These are phyloP conservation scores for Paramuricea clavata DNA, from an alignment of 92 coral and sea anemone species.

Conservation along the genomic window DNA sequence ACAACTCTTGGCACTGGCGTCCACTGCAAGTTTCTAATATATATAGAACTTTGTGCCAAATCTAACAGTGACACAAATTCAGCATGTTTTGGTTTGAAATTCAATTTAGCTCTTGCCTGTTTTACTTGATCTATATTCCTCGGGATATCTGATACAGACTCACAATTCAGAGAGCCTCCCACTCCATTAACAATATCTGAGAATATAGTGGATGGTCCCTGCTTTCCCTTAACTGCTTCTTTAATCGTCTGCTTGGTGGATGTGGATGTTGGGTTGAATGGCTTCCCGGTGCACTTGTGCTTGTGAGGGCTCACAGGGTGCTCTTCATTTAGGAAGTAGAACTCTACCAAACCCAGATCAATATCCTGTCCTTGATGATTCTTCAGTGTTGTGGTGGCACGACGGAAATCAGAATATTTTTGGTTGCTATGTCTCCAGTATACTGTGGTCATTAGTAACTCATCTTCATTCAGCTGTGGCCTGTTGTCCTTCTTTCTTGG, in stretches of 20 bases:
- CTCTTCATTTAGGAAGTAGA: constrained; percentile 58
- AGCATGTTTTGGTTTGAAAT: neutral
- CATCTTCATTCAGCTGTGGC: too few species aligned
- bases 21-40: constrained; percentile 51
- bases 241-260: constrained; percentile 26
- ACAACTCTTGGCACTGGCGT: constrained; percentile 56
- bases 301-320: constrained; percentile 61
- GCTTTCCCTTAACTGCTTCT: constrained; percentile 22
- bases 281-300: constrained; percentile 54
- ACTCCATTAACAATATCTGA: constrained; percentile 6
- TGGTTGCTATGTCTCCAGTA: too few species aligned
- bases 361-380: constrained; percentile 29
- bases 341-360: constrained; percentile 44
- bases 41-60: neutral
- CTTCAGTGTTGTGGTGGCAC: too few species aligned
- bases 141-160: constrained; percentile 41
- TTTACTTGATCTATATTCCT: constrained; percentile 46
- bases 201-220: constrained; percentile 49
- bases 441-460: too few species aligned
- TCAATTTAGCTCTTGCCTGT: neutral
- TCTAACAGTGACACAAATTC: constrained; percentile 9
- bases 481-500: too few species aligned
- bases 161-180: constrained; percentile 52
- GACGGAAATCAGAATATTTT: neutral
- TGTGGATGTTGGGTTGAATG: constrained; percentile 36